Conservation (phyloP, 2,888 invertebrate genomes). For the Imbricaverruca yamaguchii region DNA sequence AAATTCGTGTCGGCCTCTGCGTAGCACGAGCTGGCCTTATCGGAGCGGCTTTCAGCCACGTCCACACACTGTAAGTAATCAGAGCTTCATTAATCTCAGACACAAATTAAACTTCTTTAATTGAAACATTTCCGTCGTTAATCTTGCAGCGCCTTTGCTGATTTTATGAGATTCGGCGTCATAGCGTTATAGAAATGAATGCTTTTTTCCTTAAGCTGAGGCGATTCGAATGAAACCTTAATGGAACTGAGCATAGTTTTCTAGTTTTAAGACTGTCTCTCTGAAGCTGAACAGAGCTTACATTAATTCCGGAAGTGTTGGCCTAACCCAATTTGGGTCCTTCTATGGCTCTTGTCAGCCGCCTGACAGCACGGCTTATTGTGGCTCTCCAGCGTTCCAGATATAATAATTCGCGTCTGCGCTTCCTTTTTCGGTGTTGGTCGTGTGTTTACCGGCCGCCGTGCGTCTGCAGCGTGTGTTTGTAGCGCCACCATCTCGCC, state of each 20-base stretch:
- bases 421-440: neutral
- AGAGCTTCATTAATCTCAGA: conserved; percentile 8
- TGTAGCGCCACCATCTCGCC: neutral
- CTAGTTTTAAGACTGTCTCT: neutral
- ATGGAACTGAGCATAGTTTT: conserved; percentile 6
- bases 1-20: neutral
- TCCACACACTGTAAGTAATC: conserved; percentile 3
- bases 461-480: neutral
- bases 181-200: neutral
- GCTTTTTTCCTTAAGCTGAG: neutral
- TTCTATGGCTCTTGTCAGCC: neutral
- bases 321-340: neutral
- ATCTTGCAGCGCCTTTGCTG: neutral
- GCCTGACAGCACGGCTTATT: neutral
- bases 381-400: neutral
- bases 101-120: conserved; percentile 20
- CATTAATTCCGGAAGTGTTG: neutral
- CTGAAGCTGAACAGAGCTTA: neutral
- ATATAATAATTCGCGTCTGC: neutral
- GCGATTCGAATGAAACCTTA: neutral
- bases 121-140: conserved; percentile 19
- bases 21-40: neutral
- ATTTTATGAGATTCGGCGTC: conserved; percentile 8
- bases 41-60: neutral
- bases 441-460: neutral